Evolutionary conservation across 2,888 invertebrate genomes (phyloP), one percentile per base, ranked within the genome.

Genomic region (Zootermopsis nevadensis): DNA sequence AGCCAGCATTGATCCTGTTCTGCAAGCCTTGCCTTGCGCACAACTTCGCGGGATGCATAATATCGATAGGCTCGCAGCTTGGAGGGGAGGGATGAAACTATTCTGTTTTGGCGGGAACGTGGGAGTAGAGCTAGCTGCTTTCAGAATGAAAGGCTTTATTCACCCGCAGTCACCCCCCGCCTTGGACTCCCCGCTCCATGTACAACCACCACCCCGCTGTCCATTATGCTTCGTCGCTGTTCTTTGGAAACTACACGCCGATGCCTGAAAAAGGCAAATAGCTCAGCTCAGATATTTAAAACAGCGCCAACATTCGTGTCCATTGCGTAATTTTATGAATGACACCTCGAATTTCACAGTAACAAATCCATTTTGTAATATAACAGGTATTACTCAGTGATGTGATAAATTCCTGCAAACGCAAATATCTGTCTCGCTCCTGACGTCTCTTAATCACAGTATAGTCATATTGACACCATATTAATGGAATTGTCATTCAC

Each of bases 101-200:
- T 74, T 74, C 74, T 74, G 74, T 74, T 74, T 74, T 74, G 74
- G 74, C 74, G 74, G 74, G 74, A 74, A 74, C 74, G 74, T 74
- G 74, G 74, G 74, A 74, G 74, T 74, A 74, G n/a, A 38, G 74
- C 74, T 74, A 1, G 74, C n/a, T n/a, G 74, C 74, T 74, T 74
- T 74, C 74, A 74, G 74, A 74, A 74, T 74, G 74, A 74, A 74
- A 74, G 33, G 42, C 74, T 74, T 38, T 74, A 74, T 38, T 38
- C 35, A 38, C 74, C 69, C 33, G 19, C 69, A 22, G 15, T 19
- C 66, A 7, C 66, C 30, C 74, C 74, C 38, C 33, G 0, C 74
- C n/a, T 12, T n/a, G 7, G 60, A 60, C 15, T 48, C 48, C 48
- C 48, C 48, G 48, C 48, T 15, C 48, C 15, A 38, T 15, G 60